These are phyloP conservation scores for Cydia strobilella DNA, from an alignment of 1,140 invertebrate species.

Conservation along the genomic window DNA sequence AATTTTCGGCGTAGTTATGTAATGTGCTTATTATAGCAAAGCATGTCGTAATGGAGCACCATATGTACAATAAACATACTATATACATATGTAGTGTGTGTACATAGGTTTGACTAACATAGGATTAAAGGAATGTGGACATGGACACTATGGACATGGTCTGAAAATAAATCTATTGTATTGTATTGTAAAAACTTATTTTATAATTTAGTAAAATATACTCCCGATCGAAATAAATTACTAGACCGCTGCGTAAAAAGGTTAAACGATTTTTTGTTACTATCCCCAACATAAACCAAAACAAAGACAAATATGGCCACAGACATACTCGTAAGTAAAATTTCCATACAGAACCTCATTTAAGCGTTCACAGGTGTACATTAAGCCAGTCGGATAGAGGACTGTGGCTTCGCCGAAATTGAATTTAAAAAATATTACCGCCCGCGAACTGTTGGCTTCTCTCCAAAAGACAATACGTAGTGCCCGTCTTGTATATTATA, in stretches of 20 bases:
- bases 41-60: too few species aligned
- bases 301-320: not conserved
- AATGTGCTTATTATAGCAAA: too few species aligned
- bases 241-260: not conserved
- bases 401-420: conserved; percentile 74
- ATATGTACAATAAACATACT: too few species aligned
- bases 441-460: conserved; percentile 70
- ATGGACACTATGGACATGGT: too few species aligned
- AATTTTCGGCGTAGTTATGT: too few species aligned
- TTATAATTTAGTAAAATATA: too few species aligned
- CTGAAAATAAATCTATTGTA: too few species aligned
- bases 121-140: too few species aligned
- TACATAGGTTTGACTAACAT: too few species aligned
- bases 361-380: conserved; percentile 74
- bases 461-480: conserved; percentile 75
- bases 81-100: too few species aligned
- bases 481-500: conserved; percentile 69
- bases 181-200: too few species aligned
- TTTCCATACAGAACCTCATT: conserved; percentile 65
- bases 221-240: too few species aligned
- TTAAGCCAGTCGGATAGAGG: conserved; percentile 70
- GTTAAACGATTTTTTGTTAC: not conserved
- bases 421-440: conserved; percentile 79
- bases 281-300: not conserved
- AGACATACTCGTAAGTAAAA: conserved; percentile 51